Evolutionary conservation across 2,888 invertebrate genomes (phyloP), one percentile per base, ranked within the genome.

Genomic region (Apotomis turbidana): DNA sequence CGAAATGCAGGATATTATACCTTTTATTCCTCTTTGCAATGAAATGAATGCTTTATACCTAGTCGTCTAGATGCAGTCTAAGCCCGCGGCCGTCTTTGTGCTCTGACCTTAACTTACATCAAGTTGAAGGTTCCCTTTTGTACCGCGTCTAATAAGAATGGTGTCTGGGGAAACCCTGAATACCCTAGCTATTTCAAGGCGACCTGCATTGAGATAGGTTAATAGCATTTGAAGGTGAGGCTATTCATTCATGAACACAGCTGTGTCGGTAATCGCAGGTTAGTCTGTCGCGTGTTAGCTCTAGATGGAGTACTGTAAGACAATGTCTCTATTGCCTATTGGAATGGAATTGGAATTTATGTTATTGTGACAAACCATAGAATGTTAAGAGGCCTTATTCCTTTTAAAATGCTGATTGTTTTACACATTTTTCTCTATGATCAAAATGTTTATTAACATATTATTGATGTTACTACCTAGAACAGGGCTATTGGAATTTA

Each of bases 121-220:
- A 91, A 91, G 91, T 92, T 92, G 90, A 93, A 92, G 91, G 92
- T 90, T 87, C 82, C 78, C 86, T 73, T 86, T 91, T 89, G 83
- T 90, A 73, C 77, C 69, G 62, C 74, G 79, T 81, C 79, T 85
- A 83, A 83, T 83, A 84, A 83, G 83, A 80, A 82, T 80, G 74
- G 71, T 81, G 88, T 89, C 87, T 89, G 88, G 83, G 86, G 85
- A 87, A 83, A 77, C 82, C 83, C 84, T 88, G 82, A 86, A 90
- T 89, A 83, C 85, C 78, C 79, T 79, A 85, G 83, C 87, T 87
- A 87, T 87, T 90, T 88, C 86, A 87, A 87, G 84, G 85, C 83
- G 84, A 85, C 86, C 82, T 88, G 84, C 79, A 90, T 91, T 90
- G 90, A 90, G 91, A 91, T 91, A 91, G 92, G 91, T 91, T 90